Percentiles rank a stretch among this genome's conserved stretches.
phyloP scores from a whole-genome alignment of 2,797 vertebrate genomes.

The Sarcophilus harrisii region DNA sequence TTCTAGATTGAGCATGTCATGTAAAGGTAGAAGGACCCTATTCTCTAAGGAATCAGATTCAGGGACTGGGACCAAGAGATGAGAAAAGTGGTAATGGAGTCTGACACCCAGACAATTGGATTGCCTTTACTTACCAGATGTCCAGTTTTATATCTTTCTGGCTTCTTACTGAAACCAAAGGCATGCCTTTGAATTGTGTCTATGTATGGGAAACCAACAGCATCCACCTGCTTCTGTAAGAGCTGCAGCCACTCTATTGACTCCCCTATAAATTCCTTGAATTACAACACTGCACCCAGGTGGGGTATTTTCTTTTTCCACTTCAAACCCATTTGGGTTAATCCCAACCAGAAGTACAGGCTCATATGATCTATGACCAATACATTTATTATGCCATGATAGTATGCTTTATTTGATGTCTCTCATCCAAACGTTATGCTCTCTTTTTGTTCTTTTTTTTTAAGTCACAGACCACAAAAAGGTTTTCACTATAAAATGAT shows the following conservation, averaged over 20 bases:
- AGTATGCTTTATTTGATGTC: background rate
- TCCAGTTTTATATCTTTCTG: constrained; percentile 6
- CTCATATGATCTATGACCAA: background rate
- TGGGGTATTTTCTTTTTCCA: background rate
- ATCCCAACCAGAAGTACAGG: background rate
- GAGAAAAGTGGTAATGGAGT: constrained; percentile 41
- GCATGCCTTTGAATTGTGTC: constrained; percentile 21
- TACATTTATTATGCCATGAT: background rate
- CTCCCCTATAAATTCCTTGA: constrained; percentile 1
- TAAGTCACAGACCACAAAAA: background rate
- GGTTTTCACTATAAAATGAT: background rate
- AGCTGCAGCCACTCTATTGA: background rate
- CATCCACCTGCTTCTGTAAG: constrained; percentile 17
- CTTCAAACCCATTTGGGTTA: background rate
- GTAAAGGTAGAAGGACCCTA: constrained; percentile 4
- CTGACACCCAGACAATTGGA: constrained; percentile 61
- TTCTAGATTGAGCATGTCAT: constrained; percentile 57
- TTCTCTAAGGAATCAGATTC: constrained; percentile 56
- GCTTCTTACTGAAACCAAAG: constrained; percentile 31
- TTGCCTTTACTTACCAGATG: constrained; percentile 55
- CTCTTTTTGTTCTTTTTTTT: background rate
- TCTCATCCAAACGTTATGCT: background rate
- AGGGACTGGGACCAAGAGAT: background rate
- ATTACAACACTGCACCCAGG: background rate
- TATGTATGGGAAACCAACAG: constrained; percentile 13